A percentile compares a stretch with the other conserved stretches of the same genome.
Conservation (phyloP, 1,140 invertebrate species). For the Anastrepha obliqua region DNA sequence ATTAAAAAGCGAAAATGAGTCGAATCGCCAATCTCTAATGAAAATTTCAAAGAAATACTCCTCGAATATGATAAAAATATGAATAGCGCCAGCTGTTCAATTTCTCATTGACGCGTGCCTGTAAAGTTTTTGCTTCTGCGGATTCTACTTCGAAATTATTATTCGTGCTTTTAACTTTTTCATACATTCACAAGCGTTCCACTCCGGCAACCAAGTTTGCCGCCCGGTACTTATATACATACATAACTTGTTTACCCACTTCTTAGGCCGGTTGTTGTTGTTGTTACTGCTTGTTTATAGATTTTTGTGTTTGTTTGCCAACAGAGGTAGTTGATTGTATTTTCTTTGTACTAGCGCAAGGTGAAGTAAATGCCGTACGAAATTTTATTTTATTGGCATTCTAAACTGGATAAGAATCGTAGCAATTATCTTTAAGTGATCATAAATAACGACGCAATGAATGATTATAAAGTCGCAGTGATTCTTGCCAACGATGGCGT, state of each 20-base stretch:
- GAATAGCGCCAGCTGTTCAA: neutral
- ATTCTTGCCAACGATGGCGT: neutral
- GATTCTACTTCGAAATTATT: neutral
- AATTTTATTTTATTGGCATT: neutral
- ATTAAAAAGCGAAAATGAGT: neutral
- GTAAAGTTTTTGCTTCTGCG: neutral
- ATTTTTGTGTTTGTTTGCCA: neutral
- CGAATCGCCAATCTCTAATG: neutral
- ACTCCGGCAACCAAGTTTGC: neutral
- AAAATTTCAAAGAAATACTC: neutral
- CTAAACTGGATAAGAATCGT: neutral
- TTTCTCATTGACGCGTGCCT: neutral
- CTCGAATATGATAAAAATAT: neutral
- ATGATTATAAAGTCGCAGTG: neutral
- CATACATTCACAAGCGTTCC: neutral
- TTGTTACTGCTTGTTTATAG: neutral
- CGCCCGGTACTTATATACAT: neutral
- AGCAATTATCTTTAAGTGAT: conserved; percentile 23
- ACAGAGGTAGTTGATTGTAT: neutral
- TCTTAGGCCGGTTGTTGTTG: neutral
- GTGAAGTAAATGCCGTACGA: neutral
- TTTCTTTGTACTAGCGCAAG: neutral
- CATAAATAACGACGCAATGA: neutral
- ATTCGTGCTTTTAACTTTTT: neutral
- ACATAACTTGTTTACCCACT: conserved; percentile 32